Base-by-base conservation (phyloP, 2,888 invertebrate genomes). In the Tolmerus cingulatus region DNA sequence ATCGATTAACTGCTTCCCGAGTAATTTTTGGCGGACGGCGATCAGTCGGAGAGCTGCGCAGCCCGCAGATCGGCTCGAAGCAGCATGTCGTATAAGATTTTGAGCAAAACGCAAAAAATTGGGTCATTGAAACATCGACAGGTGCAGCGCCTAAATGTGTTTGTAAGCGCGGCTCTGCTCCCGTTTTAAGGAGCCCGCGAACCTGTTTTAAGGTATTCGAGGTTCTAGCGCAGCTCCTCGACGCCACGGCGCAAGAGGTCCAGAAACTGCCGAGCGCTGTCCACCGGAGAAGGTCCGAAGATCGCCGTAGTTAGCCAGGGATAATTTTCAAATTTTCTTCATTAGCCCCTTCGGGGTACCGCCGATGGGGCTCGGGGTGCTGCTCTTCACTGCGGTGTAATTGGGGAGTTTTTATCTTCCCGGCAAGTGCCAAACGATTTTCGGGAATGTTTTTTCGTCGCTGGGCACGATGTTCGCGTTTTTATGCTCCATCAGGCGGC, bases 91-190 rank as follows among this genome's bases (percentile, higher is more conserved):
- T 34, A 40, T 74, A 40, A 84, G 84, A 84, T 74, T 74, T 74
- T 27, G 16, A 19, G 43, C 27, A 34, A 19, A 34, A 66, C n/a
- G 19, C 16, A 86, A 86, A 86, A 86, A 86, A 86, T 86, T 86
- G 43, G 86, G 86, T 86, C 86, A 86, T 79, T 86, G 86, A 86
- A 86, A 86, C 79, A 40, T 77, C 78, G 86, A 86, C 86, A 86
- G 86, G 86, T 86, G 86, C 86, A 66, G 14, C 34, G 16, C 19
- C n/a, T 37, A 16, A 34, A 37, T 76, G 76, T 76, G 76, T 76
- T 27, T 30, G 43, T 81, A 34, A 81, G 51, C 34, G n/a, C 37
- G 34, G 9, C 76, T 76, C n/a, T 51, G 81, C 51, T 30, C 43
- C 23, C 81, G 34, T 81, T 51, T 81, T 81, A 81, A 81, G 81